Evolutionary conservation across 2,888 invertebrate species (phyloP), one percentile per base, ranked within the genome.

Genomic region (Caenorhabditis afra): DNA sequence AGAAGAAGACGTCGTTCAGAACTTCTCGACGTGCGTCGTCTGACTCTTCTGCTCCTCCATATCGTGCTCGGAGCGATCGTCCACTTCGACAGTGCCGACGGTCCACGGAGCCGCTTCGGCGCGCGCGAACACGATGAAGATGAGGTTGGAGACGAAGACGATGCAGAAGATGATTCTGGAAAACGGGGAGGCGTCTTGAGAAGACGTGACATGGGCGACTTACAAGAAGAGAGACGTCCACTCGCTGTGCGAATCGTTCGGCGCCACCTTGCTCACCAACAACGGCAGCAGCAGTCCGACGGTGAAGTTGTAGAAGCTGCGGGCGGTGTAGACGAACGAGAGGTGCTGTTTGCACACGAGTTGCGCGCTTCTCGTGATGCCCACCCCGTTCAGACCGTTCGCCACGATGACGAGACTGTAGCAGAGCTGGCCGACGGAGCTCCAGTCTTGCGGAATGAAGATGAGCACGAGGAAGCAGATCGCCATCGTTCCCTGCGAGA

Each of bases 301-400:
- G 12, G 66, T 53, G 41, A 39, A 57, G 50, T 74, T 77, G 23
- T 75, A 75, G 20, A 81, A 81, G 39, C 49, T 22, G 47, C 81
- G 29, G 3, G 67, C 74, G n/a, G 81, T 81, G 55, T 74, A 77
- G 45, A 81, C 81, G 49, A 81, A 81, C 14, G 75, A 65, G 23
- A 81, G 58, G 22, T 81, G 81, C 50, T 81, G 81, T n/a, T 74
- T 75, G 45, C 75, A 74, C n/a, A 81, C 81, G 57, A 81, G 47
- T 55, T 81, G 81, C 0, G 81, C 81, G 58, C 77, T 78, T 70
- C 81, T 58, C 5, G 78, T 78, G 20, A 81, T 81, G 50, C 81
- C 81, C 29, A 81, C 81, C 35, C 81, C 81, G 66, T 81, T 81
- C 57, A 81, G 59, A 22, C 81, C 81, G 52, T 81, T 81, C 20